Percentiles rank a stretch among this genome's conserved stretches.
Evolutionary conservation across 2,797 vertebrate genomes (phyloP).

Genomic region (Echiichthys vipera): DNA sequence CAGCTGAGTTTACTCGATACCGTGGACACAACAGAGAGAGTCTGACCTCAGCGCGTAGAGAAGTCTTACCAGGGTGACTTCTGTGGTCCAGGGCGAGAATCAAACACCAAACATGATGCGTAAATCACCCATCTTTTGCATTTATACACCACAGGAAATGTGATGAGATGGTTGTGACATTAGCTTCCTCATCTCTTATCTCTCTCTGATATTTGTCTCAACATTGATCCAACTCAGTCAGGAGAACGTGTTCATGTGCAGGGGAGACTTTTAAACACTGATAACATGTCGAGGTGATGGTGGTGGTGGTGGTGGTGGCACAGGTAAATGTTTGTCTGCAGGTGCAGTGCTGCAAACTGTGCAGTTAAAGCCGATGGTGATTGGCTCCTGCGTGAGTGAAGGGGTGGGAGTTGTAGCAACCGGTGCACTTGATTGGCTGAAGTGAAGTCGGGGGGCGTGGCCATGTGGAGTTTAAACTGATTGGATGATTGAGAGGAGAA

Average conservation of each 20-base stretch:
- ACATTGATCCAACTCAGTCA: not conserved
- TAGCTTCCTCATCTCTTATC: constrained; percentile 10
- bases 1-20: not conserved
- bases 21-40: not conserved
- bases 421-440: not conserved
- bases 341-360: not conserved
- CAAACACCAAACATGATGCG: not conserved
- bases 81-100: rapidly evolving
- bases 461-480: too few species aligned
- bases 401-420: not conserved
- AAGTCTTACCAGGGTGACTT: not conserved
- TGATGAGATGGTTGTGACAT: not conserved
- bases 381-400: not conserved
- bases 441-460: not conserved
- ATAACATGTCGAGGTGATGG: rapidly evolving
- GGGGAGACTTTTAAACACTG: not conserved
- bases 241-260: not conserved
- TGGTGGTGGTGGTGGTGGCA: not conserved
- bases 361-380: not conserved
- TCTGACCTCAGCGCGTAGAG: not conserved
- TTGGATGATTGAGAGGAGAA: too few species aligned
- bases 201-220: too few species aligned
- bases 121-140: not conserved
- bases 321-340: not conserved
- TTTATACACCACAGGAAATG: not conserved